Base-by-base conservation (phyloP, 2,797 vertebrate species). In the Cyprinodon diabolis region DNA sequence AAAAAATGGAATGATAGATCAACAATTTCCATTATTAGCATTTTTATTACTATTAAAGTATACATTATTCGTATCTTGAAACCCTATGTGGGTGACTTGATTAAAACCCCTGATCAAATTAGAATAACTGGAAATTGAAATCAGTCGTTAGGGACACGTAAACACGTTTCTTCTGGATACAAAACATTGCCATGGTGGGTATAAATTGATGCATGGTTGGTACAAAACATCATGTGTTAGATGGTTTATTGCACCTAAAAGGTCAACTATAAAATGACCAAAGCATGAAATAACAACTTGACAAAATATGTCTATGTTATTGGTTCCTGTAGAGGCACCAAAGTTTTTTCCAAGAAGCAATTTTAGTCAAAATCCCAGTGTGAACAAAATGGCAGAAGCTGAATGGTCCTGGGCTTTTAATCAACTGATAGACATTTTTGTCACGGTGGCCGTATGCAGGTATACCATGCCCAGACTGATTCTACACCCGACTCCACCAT, bases 321-420 rank as follows among this genome's bases (percentile, higher is more conserved):
- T 76, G 74, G 72, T 52, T 75, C 81, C 65, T 56, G 66, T 83
- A 78, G 55, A 71, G 58, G 72, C 76, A 84, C 49, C 65, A 66
- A 71, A 84, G 65, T 62, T 67, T 55, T 76, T 35, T 78, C 65
- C 72, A 30, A 74, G 3, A 68, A 76, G 71, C 54, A 71, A 30
- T 52, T 77, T 89, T 89, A 86, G 86, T 89, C 82, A 87, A 86
- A 77, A 92, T 62, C 75, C 52, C 66, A 84, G 90, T 86, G 87
- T 83, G 72, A 87, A 86, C 82, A 90, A 84, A 87, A 82, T 82
- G 69, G 76, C 76, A 75, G 75, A 80, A 86, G 68, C 76, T 73
- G 78, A 49, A 70, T 73, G 73, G 77, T 82, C 55, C 71, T 54
- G 74, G 84, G 72, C 78, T 81, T 87, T 43, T 75, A 73, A 58